Base-by-base conservation (phyloP, 2,888 invertebrate genomes). In the Stenchaetothrips biformis region DNA sequence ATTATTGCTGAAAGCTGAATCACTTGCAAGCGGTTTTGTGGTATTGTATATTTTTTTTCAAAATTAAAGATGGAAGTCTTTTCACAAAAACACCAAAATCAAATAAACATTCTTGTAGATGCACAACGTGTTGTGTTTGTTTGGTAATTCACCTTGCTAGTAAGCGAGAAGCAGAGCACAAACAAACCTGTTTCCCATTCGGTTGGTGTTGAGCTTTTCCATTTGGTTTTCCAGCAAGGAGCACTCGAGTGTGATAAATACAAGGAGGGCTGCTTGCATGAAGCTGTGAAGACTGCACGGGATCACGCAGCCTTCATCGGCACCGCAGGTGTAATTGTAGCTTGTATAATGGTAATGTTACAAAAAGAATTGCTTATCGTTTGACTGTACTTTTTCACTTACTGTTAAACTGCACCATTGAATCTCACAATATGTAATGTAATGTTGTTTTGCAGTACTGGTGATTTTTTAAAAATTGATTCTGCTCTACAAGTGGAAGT, bases 281-380 rank as follows among this genome's bases (percentile, higher is more conserved):
- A 91, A 81, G 92, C 94, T 37, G 91, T 91, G 79, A 89, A 90
- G 80, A 93, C 92, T 85, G 90, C 96, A 83, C 90, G 93, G 83
- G 91, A 92, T 83, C 93, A 96, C 86, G 95, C 96, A 1, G 89
- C 92, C 0, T 90, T 94, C 82, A 91, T 96, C 82, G 96, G 95
- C 37, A 92, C 92, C 18, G 92, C 93, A 37, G 96, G 95, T 9
- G 91, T 96, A 81, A 91, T 92, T 47, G 93, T 96, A 53, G 94
- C 96, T n/a, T 89, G 93, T 83, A 88, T 96, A 59, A 94, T 96
- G 95, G 96, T 95, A 88, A 89, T 86, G 83, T 80, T 78, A 0
- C 49, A 27, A 53, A 48, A 37, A 18, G 48, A 59, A n/a, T 62
- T 53, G 9, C 48, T 48, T 16, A 25, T 25, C 8, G 25, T 25